Conservation (phyloP, 1,140 invertebrate species). For the Pseudoatta argentina region DNA sequence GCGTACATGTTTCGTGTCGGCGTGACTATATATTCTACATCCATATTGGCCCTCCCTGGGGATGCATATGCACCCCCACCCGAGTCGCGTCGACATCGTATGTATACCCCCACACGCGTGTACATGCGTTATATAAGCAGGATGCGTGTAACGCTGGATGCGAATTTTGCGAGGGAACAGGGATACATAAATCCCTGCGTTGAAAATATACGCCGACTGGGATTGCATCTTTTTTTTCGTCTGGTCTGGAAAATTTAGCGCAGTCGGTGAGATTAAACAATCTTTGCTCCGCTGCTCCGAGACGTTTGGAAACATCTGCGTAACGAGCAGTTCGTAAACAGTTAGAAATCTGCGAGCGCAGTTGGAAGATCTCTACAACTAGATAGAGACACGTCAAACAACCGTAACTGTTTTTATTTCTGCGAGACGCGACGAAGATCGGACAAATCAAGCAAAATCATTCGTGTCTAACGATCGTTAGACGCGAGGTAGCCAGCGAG, state of each 20-base stretch:
- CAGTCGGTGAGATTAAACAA: neutral
- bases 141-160: constrained; percentile 71
- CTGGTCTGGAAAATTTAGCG: constrained; percentile 26
- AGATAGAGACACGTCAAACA: neutral
- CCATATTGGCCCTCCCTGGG: constrained; percentile 49
- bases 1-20: constrained; percentile 42
- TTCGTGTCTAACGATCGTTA: neutral
- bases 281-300: neutral
- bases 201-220: constrained; percentile 29
- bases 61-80: constrained; percentile 1
- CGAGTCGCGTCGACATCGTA: neutral
- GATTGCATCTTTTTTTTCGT: constrained; percentile 30
- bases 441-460: neutral
- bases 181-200: constrained; percentile 61
- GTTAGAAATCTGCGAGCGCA: constrained; percentile 16
- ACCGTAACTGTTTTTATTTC: constrained; percentile 8
- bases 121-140: constrained; percentile 72
- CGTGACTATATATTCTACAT: constrained; percentile 38
- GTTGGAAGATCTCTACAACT: constrained; percentile 29
- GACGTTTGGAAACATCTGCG: constrained; percentile 7
- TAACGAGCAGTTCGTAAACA: constrained; percentile 30
- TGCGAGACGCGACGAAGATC: neutral
- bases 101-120: neutral
- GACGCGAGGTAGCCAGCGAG: neutral
- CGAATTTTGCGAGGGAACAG: constrained; percentile 64